phyloP scores from a whole-genome alignment of 2,797 vertebrate species.

The Eidolon dupreanum region DNA sequence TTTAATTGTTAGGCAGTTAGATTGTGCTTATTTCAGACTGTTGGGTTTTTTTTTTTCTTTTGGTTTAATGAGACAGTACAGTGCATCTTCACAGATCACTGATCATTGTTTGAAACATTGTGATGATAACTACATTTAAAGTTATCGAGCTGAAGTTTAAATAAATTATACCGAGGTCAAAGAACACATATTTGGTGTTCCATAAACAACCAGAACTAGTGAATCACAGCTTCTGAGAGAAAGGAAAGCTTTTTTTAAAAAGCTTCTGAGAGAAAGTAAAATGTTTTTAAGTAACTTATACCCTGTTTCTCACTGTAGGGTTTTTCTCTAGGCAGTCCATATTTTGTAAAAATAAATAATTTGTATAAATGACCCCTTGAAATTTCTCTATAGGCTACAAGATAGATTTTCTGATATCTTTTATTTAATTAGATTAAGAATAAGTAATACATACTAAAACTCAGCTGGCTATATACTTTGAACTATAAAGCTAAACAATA shows the following conservation, averaged over 20 bases:
- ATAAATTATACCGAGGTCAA: slow-evolving; percentile 60
- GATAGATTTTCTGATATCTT: neutral
- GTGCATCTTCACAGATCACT: slow-evolving; percentile 42
- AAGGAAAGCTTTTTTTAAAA: neutral
- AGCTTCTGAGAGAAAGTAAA: neutral
- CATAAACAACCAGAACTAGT: neutral
- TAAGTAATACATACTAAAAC: neutral
- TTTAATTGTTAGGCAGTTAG: slow-evolving; percentile 40
- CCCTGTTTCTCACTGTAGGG: neutral
- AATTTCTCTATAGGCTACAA: neutral
- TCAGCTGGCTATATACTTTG: neutral
- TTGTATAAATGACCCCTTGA: neutral
- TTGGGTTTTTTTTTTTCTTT: neutral
- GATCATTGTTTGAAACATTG: neutral
- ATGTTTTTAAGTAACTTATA: neutral
- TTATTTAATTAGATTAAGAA: slow-evolving; percentile 34
- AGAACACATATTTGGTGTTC: slow-evolving; percentile 16
- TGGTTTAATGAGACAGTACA: slow-evolving; percentile 54
- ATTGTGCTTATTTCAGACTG: slow-evolving; percentile 17
- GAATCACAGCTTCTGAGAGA: neutral
- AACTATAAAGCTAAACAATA: slow-evolving; percentile 39
- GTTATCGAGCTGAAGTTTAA: slow-evolving; percentile 65
- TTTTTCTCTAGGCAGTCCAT: neutral
- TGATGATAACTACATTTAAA: slow-evolving; percentile 46
- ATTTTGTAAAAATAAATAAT: slow-evolving; percentile 49